Evolutionary conservation across 1,140 invertebrate species (phyloP).

Genomic region (Drosophila kepulauana): DNA sequence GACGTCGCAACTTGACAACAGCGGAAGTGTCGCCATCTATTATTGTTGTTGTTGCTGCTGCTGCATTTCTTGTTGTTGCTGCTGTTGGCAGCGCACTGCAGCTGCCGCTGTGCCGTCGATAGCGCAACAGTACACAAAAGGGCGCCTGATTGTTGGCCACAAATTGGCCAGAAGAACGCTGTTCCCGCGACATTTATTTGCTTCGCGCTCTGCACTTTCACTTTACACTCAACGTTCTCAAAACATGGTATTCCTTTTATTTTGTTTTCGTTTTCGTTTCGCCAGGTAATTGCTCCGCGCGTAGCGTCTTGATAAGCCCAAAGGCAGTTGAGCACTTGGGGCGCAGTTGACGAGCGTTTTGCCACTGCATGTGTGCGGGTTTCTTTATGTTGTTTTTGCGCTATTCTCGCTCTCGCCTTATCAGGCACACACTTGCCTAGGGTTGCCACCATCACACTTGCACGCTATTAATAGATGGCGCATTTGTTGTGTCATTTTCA

Average conservation of each 20-base stretch:
- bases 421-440: conserved; percentile 24
- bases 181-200: conserved; percentile 37
- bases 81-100: conserved; percentile 14
- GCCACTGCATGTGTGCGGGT: conserved; percentile 29
- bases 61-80: conserved; percentile 18
- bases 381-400: conserved; percentile 19
- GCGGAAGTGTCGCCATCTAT: conserved; percentile 64
- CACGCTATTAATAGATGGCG: conserved; percentile 28
- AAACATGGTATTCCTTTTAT: no score
- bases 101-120: conserved; percentile 58
- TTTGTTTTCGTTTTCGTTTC: no score
- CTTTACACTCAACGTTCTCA: conserved; percentile 8
- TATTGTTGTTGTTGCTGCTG: conserved; percentile 1
- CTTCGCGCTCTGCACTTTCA: conserved; percentile 30
- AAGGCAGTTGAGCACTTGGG: conserved; percentile 13
- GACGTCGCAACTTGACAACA: conserved; percentile 58
- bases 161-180: conserved; percentile 67
- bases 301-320: conserved; percentile 17
- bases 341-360: conserved; percentile 20
- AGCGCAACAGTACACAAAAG: conserved; percentile 56
- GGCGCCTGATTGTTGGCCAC: conserved; percentile 58
- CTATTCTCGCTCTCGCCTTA: conserved; percentile 22
- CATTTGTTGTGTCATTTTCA: conserved; percentile 33
- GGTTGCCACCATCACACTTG: conserved; percentile 27
- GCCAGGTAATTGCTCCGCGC: conserved; percentile 32